phyloP scores from a whole-genome alignment of 2,888 invertebrate species.

The Eumacrocentrus americanus region DNA sequence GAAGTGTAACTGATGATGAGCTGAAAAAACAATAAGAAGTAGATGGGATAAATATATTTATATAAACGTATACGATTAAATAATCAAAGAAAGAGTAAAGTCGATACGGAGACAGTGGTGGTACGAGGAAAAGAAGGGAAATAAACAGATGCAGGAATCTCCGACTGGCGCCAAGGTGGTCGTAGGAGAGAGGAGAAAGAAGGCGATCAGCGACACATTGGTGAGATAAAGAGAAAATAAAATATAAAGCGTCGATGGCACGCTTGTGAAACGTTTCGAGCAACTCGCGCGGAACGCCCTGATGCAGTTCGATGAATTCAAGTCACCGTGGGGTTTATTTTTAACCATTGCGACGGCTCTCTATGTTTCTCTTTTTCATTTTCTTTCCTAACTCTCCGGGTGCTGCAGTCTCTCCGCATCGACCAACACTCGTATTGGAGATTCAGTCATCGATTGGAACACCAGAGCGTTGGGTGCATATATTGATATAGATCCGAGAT shows the following conservation, averaged over 20 bases:
- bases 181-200: conserved; percentile 37
- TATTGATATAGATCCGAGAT: too few relatives aligned
- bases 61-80: not conserved
- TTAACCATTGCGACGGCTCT: conserved; percentile 14
- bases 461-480: too few relatives aligned
- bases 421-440: too few relatives aligned
- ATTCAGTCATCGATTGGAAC: too few relatives aligned
- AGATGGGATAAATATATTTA: too few relatives aligned
- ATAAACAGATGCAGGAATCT: conserved; percentile 59
- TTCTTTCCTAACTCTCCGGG: not conserved
- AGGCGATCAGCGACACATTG: conserved; percentile 16
- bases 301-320: conserved; percentile 27
- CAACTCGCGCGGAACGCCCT: conserved; percentile 17
- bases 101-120: too few relatives aligned
- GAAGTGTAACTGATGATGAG: too few relatives aligned
- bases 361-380: not conserved
- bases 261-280: conserved; percentile 22
- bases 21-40: too few relatives aligned
- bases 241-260: conserved; percentile 17
- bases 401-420: too few relatives aligned
- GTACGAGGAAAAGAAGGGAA: conserved; percentile 33
- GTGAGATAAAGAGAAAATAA: conserved; percentile 32
- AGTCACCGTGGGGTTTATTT: conserved; percentile 27
- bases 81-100: too few relatives aligned
- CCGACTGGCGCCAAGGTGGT: conserved; percentile 52